Evolutionary conservation across 2,113 vertebrate genomes (phyloP), one percentile per base, ranked within the genome.

Genomic region (Sander vitreus): DNA sequence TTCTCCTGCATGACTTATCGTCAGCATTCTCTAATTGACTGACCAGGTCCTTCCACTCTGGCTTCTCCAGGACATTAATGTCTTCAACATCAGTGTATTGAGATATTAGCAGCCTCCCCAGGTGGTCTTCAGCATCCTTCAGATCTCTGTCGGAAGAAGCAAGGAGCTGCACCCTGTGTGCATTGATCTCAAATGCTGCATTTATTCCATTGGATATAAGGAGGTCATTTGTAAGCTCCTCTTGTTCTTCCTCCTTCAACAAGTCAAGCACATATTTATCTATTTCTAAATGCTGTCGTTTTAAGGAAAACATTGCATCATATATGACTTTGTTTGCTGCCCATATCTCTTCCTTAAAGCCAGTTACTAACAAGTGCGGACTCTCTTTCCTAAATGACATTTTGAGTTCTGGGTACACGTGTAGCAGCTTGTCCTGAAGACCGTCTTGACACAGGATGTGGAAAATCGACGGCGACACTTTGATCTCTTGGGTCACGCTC

Each of bases 261-360:
- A 96, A 96, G 3, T 80, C 55, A 11, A 96, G 84, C 73, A 98
- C 2, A 54, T 84, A 57, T 0, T 67, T 47, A 27, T 95, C 65
- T 3, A 95, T 0, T 2, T 79, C 63, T 70, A 97, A 13, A 5
- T 65, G 74, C 66, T 89, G 89, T 23, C 30, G 36, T 50, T 88
- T 91, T 78, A 98, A 62, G 66, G 12, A 15, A 14, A 88, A 1
- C 2, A 92, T 13, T 30, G 80, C 88, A 33, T 96, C 91, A 2
- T 91, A 86, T 68, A 98, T 87, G 2, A 91, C 79, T 84, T 89
- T 93, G 78, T 80, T 96, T 25, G 91, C 85, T 90, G 85, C 87
- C 55, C 94, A 91, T 21, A 97, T 94, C 30, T 98, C 96, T 0
- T 90, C 19, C 2, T 5, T 64, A 19, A 96, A 78, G 3, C 97